phyloP scores from a whole-genome alignment of 2,797 vertebrate species.

The Tragelaphus oryx region DNA sequence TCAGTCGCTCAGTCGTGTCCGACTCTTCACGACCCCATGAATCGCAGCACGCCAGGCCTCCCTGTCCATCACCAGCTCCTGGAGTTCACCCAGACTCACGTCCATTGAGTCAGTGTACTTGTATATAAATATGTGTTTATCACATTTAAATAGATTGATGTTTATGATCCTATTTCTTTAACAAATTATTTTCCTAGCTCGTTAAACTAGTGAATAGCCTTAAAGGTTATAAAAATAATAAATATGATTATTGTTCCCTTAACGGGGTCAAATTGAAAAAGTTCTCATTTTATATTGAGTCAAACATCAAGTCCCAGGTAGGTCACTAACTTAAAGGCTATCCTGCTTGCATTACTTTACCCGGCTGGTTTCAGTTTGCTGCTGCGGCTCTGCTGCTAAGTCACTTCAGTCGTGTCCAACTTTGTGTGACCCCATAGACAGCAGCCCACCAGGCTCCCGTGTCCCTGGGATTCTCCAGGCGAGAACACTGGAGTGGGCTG shows the following conservation, averaged over 20 bases:
- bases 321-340: not conserved
- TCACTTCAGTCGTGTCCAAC: no score
- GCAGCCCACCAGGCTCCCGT: no score
- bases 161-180: not conserved
- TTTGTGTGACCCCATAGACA: no score
- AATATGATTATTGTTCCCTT: not conserved
- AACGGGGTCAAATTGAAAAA: not conserved
- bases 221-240: constrained; percentile 2
- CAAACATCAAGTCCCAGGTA: not conserved
- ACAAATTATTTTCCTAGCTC: constrained; percentile 13
- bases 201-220: constrained; percentile 2
- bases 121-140: not conserved
- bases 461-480: no score
- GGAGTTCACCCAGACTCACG: no score
- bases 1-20: no score
- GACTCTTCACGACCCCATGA: no score
- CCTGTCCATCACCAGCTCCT: no score
- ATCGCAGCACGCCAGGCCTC: no score
- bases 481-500: no score
- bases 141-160: not conserved
- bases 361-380: not conserved
- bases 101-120: not conserved
- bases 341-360: not conserved
- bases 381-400: no score
- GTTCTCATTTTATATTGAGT: not conserved